phyloP scores from a whole-genome alignment of 1,140 invertebrate species.

The Philaenus spumarius region DNA sequence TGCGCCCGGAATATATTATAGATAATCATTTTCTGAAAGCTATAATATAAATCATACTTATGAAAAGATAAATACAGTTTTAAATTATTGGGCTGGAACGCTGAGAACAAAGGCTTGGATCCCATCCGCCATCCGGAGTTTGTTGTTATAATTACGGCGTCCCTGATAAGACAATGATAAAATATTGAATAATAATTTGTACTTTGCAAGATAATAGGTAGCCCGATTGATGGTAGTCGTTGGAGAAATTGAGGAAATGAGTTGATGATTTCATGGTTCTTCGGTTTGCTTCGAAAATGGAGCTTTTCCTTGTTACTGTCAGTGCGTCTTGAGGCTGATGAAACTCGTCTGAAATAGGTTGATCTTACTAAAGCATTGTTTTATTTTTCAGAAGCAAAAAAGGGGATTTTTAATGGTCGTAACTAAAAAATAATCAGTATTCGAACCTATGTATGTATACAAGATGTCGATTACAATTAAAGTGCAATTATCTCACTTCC shows the following conservation, averaged over 20 bases:
- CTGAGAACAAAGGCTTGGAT: neutral
- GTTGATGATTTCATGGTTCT: conserved; percentile 1
- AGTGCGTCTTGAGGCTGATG: no score
- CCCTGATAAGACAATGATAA: conserved; percentile 16
- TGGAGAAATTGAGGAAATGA: conserved; percentile 17
- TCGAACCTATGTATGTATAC: no score
- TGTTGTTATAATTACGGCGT: conserved; percentile 6
- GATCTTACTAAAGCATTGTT: no score
- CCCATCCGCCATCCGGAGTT: neutral
- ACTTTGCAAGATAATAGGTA: neutral
- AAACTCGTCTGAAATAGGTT: no score
- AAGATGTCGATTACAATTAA: no score
- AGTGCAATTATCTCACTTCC: no score
- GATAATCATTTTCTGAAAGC: conserved; percentile 11
- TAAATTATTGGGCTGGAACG: conserved; percentile 3
- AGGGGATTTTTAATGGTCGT: no score
- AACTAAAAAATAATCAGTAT: no score
- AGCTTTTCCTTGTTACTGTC: no score
- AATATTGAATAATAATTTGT: conserved; percentile 19
- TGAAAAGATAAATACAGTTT: neutral
- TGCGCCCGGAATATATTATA: conserved; percentile 11
- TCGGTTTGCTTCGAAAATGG: neutral
- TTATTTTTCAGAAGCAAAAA: no score
- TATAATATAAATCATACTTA: conserved; percentile 12
- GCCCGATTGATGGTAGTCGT: neutral